Base-by-base conservation (phyloP, 2,797 vertebrate species). In the Hephaestus fuliginosus region DNA sequence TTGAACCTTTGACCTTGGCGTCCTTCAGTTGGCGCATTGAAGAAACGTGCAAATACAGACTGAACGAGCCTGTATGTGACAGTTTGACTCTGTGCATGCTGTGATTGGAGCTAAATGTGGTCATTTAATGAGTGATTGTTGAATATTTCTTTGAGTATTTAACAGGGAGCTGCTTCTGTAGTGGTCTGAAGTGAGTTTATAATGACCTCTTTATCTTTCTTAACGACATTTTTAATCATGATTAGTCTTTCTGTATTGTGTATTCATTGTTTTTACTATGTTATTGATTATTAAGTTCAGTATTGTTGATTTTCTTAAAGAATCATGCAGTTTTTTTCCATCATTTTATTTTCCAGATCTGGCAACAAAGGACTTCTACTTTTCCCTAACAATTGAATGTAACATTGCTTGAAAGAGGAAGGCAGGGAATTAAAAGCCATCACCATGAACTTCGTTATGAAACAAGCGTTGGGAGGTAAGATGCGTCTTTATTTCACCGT, bases 391-490 rank as follows among this genome's bases (percentile, higher is more conserved):
- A 89, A 80, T 88, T 97, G 96, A 94, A 96, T 96, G 96, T 96
- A 89, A 97, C 84, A 94, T 93, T 87, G 94, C 89, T 95, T 78
- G 83, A 74, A 84, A 78, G 89, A 95, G 83, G 89, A 93, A 91
- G 92, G 86, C 92, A 84, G 92, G 96, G 96, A 94, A 95, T 94
- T 92, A 93, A 92, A 96, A 97, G 96, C 93, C 96, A 95, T 96
- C 94, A 87, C 66, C 92, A 98, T 98, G 97, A 97, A 98, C 95
- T 98, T 98, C 94, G 97, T 98, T 86, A 98, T 98, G 97, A 98
- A 98, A 84, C 97, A 98, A 95, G 97, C 97, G 67, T 82, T 98
- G 86, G 97, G 97, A 96, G 97, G 97, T 98, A 95, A 97, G 97
- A 95, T 43, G 1, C 1, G 64, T 1, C 69, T 58, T 60, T 57